Evolutionary conservation across 2,113 vertebrate genomes (phyloP).

Genomic region (Phodopus roborovskii): DNA sequence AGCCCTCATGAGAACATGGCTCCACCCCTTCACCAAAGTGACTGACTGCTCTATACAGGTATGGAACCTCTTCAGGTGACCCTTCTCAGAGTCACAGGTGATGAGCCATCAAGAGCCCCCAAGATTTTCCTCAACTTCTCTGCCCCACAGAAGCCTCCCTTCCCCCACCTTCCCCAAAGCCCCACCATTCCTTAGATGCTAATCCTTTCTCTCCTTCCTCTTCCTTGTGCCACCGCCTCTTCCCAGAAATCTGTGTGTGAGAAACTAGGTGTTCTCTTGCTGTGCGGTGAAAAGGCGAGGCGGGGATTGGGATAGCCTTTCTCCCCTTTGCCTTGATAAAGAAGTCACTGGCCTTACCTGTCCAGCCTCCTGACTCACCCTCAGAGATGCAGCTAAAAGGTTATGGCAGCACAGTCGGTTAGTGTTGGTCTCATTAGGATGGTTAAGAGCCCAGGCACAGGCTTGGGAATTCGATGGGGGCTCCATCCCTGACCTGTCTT

Average conservation of each 20-base stretch:
- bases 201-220: not conserved
- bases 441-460: not conserved
- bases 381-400: not conserved
- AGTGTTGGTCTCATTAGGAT: not conserved
- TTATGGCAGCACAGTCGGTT: not conserved
- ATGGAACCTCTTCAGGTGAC: fast-evolving
- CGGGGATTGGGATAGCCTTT: not conserved
- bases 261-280: not conserved
- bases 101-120: not conserved
- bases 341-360: not conserved
- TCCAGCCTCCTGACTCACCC: slow-evolving; percentile 32
- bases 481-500: not conserved
- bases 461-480: not conserved
- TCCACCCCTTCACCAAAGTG: not conserved
- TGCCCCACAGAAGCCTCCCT: not conserved
- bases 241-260: not conserved
- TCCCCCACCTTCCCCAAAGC: not conserved
- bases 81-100: not conserved
- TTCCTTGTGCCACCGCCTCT: not conserved
- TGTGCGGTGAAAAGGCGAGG: not conserved
- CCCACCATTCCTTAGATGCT: too few species aligned
- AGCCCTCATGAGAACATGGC: not conserved
- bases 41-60: not conserved
- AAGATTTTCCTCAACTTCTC: not conserved
- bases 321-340: not conserved